Base-by-base conservation (phyloP, 64 coral and sea anemone species). In the Hydrozoanthus tunicans region DNA sequence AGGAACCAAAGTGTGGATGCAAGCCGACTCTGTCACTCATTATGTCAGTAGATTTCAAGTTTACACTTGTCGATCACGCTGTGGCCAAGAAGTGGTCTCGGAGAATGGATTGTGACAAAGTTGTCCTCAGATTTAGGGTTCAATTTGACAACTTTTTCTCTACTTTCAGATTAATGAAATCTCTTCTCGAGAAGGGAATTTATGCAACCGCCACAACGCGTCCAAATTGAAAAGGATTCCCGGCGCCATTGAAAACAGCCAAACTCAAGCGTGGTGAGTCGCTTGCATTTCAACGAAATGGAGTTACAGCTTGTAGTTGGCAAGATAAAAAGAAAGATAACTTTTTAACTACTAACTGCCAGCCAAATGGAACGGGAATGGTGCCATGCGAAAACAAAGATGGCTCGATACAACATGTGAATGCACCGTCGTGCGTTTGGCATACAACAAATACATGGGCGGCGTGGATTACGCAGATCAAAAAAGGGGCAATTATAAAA, bases 401-500 rank as follows among this genome's bases (percentile, higher is more conserved):
- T 80, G 8, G 90, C 62, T 57, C 77, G 27, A 66, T 82, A 70
- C 66, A 26, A 62, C 23, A 91, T 53, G 78, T 91, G 10, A 81
- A 81, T 91, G 90, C 78, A 70, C 90, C 90, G 69, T 78, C 78
- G 23, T 91, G 68, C 82, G 62, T 91, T 81, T 64, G 9, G 79
- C 78, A 2, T 91, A 91, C 64, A 91, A 91, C 90, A 91, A 91
- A 75, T 82, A 52, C 64, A 91, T 82, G 79, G 90, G 64, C 66
- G 58, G 90, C 9, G 78, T 82, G 53, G 78, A 91, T 73, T 82
- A 82, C 5, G 75, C 90, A 14, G 90, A 91, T 64, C 90, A 91
- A 32, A 91, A 81, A 77, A 79, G 90, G 70, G 90, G 90, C 32
- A 77, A 91, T 73, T 91, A 91, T 70, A 91, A 91, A 75, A 91